Evolutionary conservation across 2,113 vertebrate genomes (phyloP).

Genomic region (Dolichotis patagonum): DNA sequence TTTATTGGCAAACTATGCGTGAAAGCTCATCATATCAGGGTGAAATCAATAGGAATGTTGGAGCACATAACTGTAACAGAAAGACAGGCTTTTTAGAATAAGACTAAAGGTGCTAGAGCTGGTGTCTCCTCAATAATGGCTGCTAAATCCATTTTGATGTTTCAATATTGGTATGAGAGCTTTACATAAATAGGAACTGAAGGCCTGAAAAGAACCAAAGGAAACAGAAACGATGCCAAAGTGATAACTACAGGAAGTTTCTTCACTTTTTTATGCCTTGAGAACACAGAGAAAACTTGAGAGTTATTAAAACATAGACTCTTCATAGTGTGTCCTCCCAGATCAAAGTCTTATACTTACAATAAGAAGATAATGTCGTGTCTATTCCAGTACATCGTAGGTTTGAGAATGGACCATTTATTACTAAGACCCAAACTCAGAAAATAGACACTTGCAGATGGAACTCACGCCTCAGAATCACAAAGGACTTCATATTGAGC

Average conservation of each 20-base stretch:
- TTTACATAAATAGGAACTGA: too few relatives aligned
- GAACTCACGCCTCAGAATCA: neutral
- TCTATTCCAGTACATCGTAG: neutral
- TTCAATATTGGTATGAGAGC: conserved; percentile 66
- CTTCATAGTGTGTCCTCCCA: neutral
- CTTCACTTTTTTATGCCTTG: neutral
- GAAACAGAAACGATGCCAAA: neutral
- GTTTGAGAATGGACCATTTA: neutral
- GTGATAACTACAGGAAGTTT: neutral
- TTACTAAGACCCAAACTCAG: neutral
- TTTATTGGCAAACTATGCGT: neutral
- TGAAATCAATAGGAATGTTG: conserved; percentile 71
- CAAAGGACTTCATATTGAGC: neutral
- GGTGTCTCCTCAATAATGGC: conserved; percentile 33
- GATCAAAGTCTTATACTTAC: neutral
- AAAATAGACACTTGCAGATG: neutral
- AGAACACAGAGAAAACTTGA: neutral
- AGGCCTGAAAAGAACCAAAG: conserved; percentile 45
- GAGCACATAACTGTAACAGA: conserved; percentile 55
- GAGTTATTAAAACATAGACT: neutral
- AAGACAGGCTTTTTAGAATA: conserved; percentile 59
- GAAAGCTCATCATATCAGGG: conserved; percentile 72
- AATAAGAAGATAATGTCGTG: neutral
- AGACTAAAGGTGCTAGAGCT: conserved; percentile 33
- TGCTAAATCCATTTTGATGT: conserved; percentile 62